Evolutionary conservation across 2,888 invertebrate genomes (phyloP).

Genomic region (Sialis fuliginosa): DNA sequence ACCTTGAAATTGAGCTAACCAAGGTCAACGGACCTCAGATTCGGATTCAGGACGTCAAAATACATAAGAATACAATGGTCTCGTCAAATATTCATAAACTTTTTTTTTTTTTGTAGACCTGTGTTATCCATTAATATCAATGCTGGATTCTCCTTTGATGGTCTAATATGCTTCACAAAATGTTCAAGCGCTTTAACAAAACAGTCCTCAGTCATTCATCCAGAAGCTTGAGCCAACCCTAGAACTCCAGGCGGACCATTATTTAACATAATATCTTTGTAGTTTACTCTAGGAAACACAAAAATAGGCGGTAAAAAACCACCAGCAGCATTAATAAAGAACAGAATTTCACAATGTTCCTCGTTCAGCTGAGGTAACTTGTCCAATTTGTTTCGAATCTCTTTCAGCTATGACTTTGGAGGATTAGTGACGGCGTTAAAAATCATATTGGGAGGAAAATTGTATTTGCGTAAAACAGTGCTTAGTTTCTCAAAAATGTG

Average conservation of each 20-base stretch:
- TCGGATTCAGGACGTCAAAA: too few relatives aligned
- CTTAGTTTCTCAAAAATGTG: constrained; percentile 9
- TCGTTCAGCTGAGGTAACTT: background rate
- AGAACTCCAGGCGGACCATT: too few relatives aligned
- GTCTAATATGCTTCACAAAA: constrained; percentile 11
- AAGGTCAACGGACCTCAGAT: too few relatives aligned
- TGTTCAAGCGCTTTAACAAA: constrained; percentile 11
- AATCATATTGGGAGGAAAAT: constrained; percentile 8
- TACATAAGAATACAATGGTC: too few relatives aligned
- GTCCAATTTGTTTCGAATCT: constrained; percentile 10
- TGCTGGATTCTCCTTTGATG: constrained; percentile 11
- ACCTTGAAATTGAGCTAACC: too few relatives aligned
- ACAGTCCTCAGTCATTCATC: constrained; percentile 9
- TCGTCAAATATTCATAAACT: too few relatives aligned
- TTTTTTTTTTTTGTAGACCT: too few relatives aligned
- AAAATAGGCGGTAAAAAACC: too few relatives aligned
- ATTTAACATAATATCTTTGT: too few relatives aligned
- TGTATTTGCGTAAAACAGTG: constrained; percentile 5
- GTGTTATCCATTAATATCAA: constrained; percentile 10
- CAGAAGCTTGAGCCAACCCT: too few relatives aligned
- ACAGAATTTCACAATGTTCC: background rate
- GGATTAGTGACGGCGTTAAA: constrained; percentile 9
- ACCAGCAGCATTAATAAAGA: background rate
- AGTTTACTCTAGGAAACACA: too few relatives aligned
- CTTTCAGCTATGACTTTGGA: constrained; percentile 10